Percentiles rank a stretch among this genome's conserved stretches.
Evolutionary conservation across 2,113 vertebrate genomes (phyloP).

Genomic region (Terrapene triunguis): DNA sequence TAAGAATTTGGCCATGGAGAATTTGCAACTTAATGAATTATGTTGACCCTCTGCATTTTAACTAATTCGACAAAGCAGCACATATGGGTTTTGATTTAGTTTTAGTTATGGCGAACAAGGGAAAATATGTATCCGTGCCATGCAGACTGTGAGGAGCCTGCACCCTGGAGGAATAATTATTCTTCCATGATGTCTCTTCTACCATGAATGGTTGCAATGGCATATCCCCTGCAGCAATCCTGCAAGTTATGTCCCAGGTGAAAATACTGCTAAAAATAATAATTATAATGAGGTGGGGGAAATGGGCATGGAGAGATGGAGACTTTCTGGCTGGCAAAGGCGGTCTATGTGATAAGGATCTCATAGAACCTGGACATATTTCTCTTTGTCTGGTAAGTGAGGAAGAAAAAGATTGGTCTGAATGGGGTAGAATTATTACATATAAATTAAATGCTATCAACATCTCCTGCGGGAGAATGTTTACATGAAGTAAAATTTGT

Average conservation of each 20-base stretch:
- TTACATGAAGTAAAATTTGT: not conserved
- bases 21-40: not conserved
- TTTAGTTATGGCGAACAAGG: not conserved
- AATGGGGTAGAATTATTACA: not conserved
- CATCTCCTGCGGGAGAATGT: not conserved
- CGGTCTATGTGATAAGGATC: not conserved
- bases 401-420: not conserved
- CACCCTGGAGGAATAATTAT: not conserved
- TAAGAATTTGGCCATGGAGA: not conserved
- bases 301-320: not conserved
- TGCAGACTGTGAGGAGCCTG: not conserved
- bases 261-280: conserved; percentile 2
- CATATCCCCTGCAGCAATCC: not conserved
- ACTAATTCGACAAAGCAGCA: not conserved
- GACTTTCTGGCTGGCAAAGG: not conserved
- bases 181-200: not conserved
- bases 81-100: not conserved
- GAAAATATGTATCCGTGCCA: not conserved
- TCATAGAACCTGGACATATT: not conserved
- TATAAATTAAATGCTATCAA: not conserved
- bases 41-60: not conserved
- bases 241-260: not conserved
- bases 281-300: not conserved
- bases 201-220: not conserved
- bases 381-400: not conserved